Conservation (phyloP, 2,113 vertebrate genomes). For the Amphiprion ocellaris region DNA sequence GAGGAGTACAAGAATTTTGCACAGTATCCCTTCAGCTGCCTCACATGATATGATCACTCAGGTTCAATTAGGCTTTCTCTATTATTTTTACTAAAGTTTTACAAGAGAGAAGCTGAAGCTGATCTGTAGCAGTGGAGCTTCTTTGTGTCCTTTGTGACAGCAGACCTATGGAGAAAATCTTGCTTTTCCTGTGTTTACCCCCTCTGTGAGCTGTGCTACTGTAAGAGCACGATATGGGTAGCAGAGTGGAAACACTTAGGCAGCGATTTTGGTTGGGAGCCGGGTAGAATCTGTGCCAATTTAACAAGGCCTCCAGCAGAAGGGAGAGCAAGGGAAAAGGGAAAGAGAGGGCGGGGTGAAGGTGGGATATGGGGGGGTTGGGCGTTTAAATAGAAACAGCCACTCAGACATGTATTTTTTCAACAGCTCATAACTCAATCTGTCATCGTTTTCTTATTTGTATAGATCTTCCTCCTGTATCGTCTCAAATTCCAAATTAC, state of each 20-base stretch:
- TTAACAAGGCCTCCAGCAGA: conserved; percentile 68
- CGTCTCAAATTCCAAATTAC: not conserved
- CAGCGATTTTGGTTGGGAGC: conserved; percentile 71
- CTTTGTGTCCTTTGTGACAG: conserved; percentile 19
- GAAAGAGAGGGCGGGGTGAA: conserved; percentile 35
- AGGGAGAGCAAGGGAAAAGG: conserved; percentile 37
- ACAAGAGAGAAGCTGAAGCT: not conserved
- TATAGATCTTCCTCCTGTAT: not conserved
- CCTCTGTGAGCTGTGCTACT: conserved; percentile 47
- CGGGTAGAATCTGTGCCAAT: conserved; percentile 70
- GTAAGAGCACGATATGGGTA: conserved; percentile 60
- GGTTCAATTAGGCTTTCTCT: conserved; percentile 27
- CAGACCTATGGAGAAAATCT: conserved; percentile 4
- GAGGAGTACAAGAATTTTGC: conserved; percentile 46
- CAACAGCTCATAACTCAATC: conserved; percentile 6
- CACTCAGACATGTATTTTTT: conserved; percentile 8
- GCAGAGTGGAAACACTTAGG: conserved; percentile 79
- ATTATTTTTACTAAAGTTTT: not conserved
- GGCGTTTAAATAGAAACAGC: conserved; percentile 62
- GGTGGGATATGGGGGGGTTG: conserved; percentile 35
- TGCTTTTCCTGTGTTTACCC: not conserved
- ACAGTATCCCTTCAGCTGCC: conserved; percentile 40
- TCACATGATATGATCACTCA: conserved; percentile 42
- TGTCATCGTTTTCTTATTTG: conserved; percentile 2
- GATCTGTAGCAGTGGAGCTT: not conserved